Evolutionary conservation across 2,113 vertebrate species (phyloP), one percentile per base, ranked within the genome.

Genomic region (Aptenodytes forsteri): DNA sequence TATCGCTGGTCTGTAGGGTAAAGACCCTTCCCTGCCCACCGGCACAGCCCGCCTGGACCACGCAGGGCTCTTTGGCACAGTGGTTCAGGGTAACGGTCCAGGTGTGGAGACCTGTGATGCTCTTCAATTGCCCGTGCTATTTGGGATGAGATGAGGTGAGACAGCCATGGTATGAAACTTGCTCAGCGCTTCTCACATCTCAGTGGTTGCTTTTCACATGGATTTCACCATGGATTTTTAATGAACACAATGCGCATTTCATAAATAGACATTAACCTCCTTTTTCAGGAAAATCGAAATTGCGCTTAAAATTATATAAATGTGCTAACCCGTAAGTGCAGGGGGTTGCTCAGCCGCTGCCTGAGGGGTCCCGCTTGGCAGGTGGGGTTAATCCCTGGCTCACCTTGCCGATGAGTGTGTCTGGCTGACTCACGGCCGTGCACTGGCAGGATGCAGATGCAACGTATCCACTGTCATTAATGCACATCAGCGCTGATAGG

Each of bases 381-480:
- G 46, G 21, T 34, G 18, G 27, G 20, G 16, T 21, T 26, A 27
- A 32, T n/a, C 62, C 83, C 47, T 7, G 25, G 14, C 75, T 67
- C 79, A 11, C 72, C 80, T 38, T 47, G 52, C 62, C 1, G 17
- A 1, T 4, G 30, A 10, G 66, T 1, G 38, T 22, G 30, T 2
- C 42, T 3, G 85, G 52, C 77, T 81, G 93, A 21, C 27, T 71
- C 81, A 22, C 0, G 6, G 52, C 23, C 8, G 2, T 1, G 40
- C 26, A 2, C 44, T 12, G 75, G 49, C 26, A 18, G 76, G 69
- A 3, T 9, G 61, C 77, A 55, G 93, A 46, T 26, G 58, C 44
- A 4, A 0, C 2, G 10, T 1, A 11, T 7, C 61, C 15, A 0
- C 32, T 7, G 38, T 2, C 58, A 4, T 6, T 4, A 8, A 12